Conservation (phyloP, 1,140 invertebrate species). For the Hycleus cichorii region DNA sequence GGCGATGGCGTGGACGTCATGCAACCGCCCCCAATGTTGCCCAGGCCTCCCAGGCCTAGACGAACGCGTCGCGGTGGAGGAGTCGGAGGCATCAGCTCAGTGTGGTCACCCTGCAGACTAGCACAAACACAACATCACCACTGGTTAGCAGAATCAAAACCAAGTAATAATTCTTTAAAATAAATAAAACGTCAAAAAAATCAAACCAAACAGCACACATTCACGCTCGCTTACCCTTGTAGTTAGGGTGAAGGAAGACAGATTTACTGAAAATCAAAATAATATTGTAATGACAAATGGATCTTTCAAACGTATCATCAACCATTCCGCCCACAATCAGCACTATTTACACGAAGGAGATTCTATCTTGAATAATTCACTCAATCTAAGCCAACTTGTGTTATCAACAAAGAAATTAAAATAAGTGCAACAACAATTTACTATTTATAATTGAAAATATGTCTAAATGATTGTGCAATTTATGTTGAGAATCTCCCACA, state of each 20-base stretch:
- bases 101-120: slow-evolving; percentile 44
- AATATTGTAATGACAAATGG: slow-evolving; percentile 7
- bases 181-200: slow-evolving; percentile 24
- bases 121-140: slow-evolving; percentile 30
- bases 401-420: neutral
- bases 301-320: slow-evolving; percentile 1
- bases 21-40: slow-evolving; percentile 25
- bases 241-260: slow-evolving; percentile 50
- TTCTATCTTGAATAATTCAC: neutral
- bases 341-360: slow-evolving; percentile 8
- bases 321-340: slow-evolving; percentile 11
- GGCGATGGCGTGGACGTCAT: slow-evolving; percentile 27
- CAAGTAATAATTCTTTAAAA: slow-evolving; percentile 19
- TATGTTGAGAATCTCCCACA: slow-evolving; percentile 1
- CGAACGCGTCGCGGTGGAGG: slow-evolving; percentile 42
- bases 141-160: slow-evolving; percentile 17
- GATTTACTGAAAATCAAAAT: slow-evolving; percentile 44
- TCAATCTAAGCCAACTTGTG: neutral
- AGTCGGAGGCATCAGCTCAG: slow-evolving; percentile 42
- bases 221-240: slow-evolving; percentile 45
- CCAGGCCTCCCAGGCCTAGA: slow-evolving; percentile 26
- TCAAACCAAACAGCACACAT: slow-evolving; percentile 23
- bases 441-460: neutral
- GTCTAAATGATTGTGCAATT: neutral
- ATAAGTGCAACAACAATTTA: neutral